Evolutionary conservation across 2,113 vertebrate species (phyloP).

Genomic region (Bubo blakistoni): DNA sequence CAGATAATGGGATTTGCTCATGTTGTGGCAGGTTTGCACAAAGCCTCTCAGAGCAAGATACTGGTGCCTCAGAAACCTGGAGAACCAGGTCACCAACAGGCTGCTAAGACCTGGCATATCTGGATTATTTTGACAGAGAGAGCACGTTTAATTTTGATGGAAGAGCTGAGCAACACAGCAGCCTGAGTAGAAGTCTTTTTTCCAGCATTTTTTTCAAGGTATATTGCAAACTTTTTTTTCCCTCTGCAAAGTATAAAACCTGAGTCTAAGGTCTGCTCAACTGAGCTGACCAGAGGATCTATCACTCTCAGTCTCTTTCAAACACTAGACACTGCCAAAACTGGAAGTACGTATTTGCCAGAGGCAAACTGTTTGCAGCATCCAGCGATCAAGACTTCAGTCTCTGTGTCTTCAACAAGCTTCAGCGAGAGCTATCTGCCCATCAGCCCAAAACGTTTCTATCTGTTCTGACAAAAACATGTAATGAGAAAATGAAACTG

Average conservation of each 20-base stretch:
- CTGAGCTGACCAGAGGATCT: slow-evolving; percentile 28
- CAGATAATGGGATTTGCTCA: background rate
- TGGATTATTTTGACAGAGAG: background rate
- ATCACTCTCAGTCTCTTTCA: slow-evolving; percentile 11
- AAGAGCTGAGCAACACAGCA: background rate
- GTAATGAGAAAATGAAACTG: slow-evolving; percentile 37
- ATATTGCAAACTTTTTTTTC: background rate
- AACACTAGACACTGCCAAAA: slow-evolving; percentile 36
- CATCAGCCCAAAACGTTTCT: slow-evolving; percentile 50
- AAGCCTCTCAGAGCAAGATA: background rate
- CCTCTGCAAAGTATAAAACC: background rate
- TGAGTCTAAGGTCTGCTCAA: background rate
- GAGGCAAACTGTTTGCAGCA: slow-evolving; percentile 46
- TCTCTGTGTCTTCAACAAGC: slow-evolving; percentile 58
- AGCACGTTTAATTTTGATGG: background rate
- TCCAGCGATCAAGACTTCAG: slow-evolving; percentile 39
- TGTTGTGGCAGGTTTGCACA: background rate
- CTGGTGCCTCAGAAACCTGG: background rate
- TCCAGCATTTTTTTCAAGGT: background rate
- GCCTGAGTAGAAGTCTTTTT: background rate
- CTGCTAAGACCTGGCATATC: background rate
- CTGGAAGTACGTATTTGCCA: slow-evolving; percentile 33
- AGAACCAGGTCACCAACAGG: background rate
- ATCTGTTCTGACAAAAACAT: slow-evolving; percentile 56
- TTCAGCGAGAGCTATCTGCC: slow-evolving; percentile 49